Conservation (phyloP, 2,888 invertebrate genomes). For the Diarsia mendica region DNA sequence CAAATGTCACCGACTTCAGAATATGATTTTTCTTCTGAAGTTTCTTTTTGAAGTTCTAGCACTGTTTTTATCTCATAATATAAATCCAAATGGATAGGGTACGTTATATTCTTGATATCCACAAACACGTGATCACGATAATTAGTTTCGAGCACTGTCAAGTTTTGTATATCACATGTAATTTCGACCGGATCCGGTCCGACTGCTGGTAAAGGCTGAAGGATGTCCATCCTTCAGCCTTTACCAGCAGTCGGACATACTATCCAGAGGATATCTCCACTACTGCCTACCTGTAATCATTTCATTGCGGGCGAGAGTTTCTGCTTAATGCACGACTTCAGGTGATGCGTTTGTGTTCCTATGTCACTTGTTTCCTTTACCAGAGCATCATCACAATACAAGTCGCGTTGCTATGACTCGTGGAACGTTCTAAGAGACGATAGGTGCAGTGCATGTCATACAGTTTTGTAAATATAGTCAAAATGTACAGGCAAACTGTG, state of each 20-base stretch:
- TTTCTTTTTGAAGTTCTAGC: too few relatives aligned
- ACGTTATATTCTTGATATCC: neutral
- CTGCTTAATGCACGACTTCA: neutral
- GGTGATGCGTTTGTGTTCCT: neutral
- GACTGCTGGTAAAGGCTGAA: too few relatives aligned
- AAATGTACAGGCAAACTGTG: too few relatives aligned
- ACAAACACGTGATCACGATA: neutral
- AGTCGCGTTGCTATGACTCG: too few relatives aligned
- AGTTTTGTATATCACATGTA: neutral
- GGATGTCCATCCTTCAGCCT: neutral
- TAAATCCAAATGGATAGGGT: neutral
- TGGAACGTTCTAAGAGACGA: too few relatives aligned
- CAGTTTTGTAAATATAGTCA: too few relatives aligned
- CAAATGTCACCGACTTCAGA: too few relatives aligned
- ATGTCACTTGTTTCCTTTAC: neutral
- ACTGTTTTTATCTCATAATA: too few relatives aligned
- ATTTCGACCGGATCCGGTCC: neutral
- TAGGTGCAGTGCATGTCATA: too few relatives aligned
- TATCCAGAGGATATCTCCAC: neutral
- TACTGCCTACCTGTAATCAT: conserved; percentile 73
- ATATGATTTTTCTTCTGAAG: too few relatives aligned
- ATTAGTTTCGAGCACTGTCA: neutral
- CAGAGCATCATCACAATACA: too few relatives aligned
- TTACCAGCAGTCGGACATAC: neutral
- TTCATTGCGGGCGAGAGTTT: conserved; percentile 67